These are phyloP conservation scores for Hecatera dysodea DNA, from an alignment of 2,888 invertebrate genomes.

Conservation along the genomic window DNA sequence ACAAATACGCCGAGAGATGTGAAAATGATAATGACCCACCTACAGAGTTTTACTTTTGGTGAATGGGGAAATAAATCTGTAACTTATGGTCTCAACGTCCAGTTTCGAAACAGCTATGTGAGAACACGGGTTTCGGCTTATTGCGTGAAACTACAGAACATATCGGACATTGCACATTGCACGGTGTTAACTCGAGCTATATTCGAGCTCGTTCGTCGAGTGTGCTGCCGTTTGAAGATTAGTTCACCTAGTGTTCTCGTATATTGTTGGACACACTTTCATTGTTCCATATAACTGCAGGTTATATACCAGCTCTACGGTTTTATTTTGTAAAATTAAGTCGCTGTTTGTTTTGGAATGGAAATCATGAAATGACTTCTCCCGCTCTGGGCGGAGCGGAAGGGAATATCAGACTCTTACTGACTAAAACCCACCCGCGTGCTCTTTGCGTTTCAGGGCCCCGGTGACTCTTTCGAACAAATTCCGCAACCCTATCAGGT, in stretches of 20 bases:
- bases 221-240: conserved; percentile 40
- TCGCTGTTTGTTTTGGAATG: too few species aligned
- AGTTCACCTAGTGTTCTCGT: conserved; percentile 28
- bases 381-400: too few species aligned
- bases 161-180: conserved; percentile 4
- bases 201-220: conserved; percentile 10
- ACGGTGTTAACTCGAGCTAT: conserved; percentile 1
- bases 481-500: too few species aligned
- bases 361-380: too few species aligned
- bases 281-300: conserved; percentile 14
- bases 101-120: neutral
- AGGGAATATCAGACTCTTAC: too few species aligned
- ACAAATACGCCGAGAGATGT: conserved; percentile 39
- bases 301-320: neutral
- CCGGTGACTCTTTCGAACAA: too few species aligned
- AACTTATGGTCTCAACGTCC: conserved; percentile 9
- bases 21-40: conserved; percentile 35
- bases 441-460: too few species aligned
- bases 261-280: conserved; percentile 16
- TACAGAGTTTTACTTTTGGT: conserved; percentile 36
- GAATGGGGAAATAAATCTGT: conserved; percentile 37
- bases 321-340: neutral
- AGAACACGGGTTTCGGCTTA: conserved; percentile 7
- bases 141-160: conserved; percentile 13
- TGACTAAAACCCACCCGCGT: too few species aligned